Conservation (phyloP, 2,797 vertebrate genomes). For the Hippoglossus hippoglossus region DNA sequence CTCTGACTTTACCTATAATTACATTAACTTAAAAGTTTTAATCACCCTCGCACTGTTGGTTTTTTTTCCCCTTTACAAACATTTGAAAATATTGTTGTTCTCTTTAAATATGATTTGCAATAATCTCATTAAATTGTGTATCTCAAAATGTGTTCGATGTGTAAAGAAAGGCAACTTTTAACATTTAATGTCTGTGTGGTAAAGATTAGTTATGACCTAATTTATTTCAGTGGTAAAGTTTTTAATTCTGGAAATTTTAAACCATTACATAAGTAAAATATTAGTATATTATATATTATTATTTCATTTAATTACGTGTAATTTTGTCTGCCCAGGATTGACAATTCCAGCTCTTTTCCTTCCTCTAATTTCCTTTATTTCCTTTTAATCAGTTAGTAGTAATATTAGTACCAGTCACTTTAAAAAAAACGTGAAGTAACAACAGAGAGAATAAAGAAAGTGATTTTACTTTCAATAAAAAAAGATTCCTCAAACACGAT, state of each 20-base stretch:
- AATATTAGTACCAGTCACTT: background rate
- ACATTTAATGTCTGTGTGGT: no score
- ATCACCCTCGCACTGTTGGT: slow-evolving; percentile 18
- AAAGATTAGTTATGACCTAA: no score
- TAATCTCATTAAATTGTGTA: background rate
- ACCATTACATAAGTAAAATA: background rate
- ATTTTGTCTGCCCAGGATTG: background rate
- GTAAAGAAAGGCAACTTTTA: background rate
- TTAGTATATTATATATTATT: background rate
- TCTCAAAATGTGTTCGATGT: background rate
- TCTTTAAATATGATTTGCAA: slow-evolving; percentile 7
- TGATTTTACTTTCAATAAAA: background rate
- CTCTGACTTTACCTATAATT: slow-evolving; percentile 70
- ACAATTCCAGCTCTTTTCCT: background rate
- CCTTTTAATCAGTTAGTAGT: background rate
- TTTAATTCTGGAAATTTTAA: background rate
- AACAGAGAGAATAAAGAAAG: background rate
- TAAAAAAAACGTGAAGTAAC: background rate
- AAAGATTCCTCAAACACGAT: background rate
- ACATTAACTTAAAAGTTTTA: slow-evolving; percentile 58
- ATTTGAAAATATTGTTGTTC: slow-evolving; percentile 9
- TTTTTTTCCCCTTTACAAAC: slow-evolving; percentile 7
- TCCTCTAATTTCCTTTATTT: background rate
- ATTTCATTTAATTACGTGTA: background rate
- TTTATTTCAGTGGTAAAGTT: background rate